Evolutionary conservation across 2,113 vertebrate species (phyloP).

Genomic region (Ornithorhynchus anatinus): DNA sequence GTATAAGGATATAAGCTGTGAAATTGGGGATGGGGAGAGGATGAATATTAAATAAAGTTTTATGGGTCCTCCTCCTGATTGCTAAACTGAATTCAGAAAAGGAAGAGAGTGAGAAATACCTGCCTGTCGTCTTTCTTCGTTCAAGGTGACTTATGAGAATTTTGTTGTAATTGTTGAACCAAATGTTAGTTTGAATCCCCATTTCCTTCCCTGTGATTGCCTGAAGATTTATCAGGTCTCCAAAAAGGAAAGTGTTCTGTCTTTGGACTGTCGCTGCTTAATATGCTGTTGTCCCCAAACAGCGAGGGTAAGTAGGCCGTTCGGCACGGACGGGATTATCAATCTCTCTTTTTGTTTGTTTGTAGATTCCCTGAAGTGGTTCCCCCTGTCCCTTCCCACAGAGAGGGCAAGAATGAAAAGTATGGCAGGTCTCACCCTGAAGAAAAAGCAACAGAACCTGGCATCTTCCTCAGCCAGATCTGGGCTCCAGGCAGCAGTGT

Average conservation of each 20-base stretch:
- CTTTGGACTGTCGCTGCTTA: conserved; percentile 17
- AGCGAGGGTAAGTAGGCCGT: conserved; percentile 44
- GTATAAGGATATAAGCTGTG: too few species aligned
- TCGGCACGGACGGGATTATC: conserved; percentile 27
- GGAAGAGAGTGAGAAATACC: too few species aligned
- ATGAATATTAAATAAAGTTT: too few species aligned
- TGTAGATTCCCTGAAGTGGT: conserved; percentile 23
- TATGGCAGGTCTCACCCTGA: conserved; percentile 33
- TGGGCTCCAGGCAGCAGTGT: conserved; percentile 30
- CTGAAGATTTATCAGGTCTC: conserved; percentile 21
- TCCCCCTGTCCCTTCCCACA: neutral
- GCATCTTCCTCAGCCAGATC: too few species aligned
- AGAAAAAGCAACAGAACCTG: conserved; percentile 4
- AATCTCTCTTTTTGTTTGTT: conserved; percentile 46
- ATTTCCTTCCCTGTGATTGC: conserved; percentile 9
- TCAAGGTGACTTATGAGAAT: too few species aligned
- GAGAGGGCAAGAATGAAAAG: conserved; percentile 19
- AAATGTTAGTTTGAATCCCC: neutral
- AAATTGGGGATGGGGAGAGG: too few species aligned
- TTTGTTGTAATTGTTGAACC: too few species aligned
- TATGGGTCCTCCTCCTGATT: too few species aligned
- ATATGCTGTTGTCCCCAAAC: conserved; percentile 46
- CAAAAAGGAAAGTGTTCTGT: conserved; percentile 4
- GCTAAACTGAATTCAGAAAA: too few species aligned
- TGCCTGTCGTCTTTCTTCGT: too few species aligned